Conservation (phyloP, 1,140 invertebrate species). For the Drosophila repletoides region DNA sequence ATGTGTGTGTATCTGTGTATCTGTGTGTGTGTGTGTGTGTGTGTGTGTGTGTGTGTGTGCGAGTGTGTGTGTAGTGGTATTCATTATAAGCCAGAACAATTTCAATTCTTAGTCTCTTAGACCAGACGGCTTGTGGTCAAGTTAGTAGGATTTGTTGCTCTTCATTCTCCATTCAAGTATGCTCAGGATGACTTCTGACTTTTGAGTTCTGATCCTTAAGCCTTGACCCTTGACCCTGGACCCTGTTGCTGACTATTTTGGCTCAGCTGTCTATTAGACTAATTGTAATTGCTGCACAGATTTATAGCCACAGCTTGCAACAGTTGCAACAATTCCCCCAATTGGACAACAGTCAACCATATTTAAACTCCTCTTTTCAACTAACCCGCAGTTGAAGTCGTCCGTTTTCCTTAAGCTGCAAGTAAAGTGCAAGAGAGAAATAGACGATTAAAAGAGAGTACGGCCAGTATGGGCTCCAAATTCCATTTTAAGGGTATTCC, state of each 20-base stretch:
- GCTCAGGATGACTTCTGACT: not conserved
- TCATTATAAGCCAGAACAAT: conserved; percentile 2
- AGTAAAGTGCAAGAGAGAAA: no score
- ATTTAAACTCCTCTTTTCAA: no score
- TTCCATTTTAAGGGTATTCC: no score
- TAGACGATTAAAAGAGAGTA: no score
- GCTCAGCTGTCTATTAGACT: conserved; percentile 48
- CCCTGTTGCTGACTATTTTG: not conserved
- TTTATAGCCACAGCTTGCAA: conserved; percentile 6
- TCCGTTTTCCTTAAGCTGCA: no score
- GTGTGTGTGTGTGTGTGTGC: not conserved
- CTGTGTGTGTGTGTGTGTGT: not conserved
- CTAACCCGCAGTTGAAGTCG: no score
- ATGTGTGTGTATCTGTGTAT: not conserved
- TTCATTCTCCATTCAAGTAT: not conserved
- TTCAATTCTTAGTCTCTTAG: conserved; percentile 8
- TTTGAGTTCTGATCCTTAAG: not conserved
- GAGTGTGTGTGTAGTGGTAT: not conserved
- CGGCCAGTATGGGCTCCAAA: no score
- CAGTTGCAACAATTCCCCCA: not conserved
- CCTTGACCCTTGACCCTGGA: not conserved
- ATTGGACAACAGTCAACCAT: no score
- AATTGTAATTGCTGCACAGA: conserved; percentile 35
- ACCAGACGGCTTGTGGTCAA: conserved; percentile 16
- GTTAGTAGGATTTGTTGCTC: conserved; percentile 40